Conservation (phyloP, 2,888 invertebrate genomes). For the Plagodis pulveraria region DNA sequence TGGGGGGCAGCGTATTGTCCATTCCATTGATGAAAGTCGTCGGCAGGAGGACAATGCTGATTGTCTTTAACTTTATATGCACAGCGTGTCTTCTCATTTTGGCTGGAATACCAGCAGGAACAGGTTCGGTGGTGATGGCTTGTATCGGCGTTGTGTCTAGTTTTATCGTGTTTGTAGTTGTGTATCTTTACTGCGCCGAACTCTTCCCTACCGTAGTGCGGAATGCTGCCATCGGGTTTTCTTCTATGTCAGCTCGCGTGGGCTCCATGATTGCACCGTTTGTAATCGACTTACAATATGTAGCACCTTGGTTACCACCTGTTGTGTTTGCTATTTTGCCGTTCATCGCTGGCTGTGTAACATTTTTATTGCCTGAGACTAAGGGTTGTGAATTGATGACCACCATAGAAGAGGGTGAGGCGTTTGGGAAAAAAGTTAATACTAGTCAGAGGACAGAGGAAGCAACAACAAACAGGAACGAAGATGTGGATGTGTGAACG, state of each 20-base stretch:
- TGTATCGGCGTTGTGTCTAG: slow-evolving; percentile 91
- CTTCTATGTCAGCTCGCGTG: slow-evolving; percentile 94
- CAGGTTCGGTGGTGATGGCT: slow-evolving; percentile 85
- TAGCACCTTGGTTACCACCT: slow-evolving; percentile 87
- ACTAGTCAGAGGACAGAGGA: not conserved
- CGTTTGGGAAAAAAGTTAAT: slow-evolving; percentile 63
- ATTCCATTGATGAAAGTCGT: slow-evolving; percentile 87
- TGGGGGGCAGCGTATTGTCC: slow-evolving; percentile 85
- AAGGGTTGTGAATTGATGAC: slow-evolving; percentile 90
- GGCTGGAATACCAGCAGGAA: slow-evolving; percentile 77
- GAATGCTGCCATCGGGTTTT: slow-evolving; percentile 94
- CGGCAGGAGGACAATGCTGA: slow-evolving; percentile 88
- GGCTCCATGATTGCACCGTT: slow-evolving; percentile 95
- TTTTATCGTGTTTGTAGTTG: slow-evolving; percentile 93
- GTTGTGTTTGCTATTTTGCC: slow-evolving; percentile 89
- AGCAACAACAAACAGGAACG: too few relatives aligned
- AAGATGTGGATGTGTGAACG: too few relatives aligned
- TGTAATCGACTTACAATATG: slow-evolving; percentile 85
- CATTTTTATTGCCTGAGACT: slow-evolving; percentile 90
- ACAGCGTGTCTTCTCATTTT: slow-evolving; percentile 86
- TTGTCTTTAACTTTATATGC: slow-evolving; percentile 86
- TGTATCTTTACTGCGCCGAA: slow-evolving; percentile 94
- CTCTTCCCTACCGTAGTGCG: slow-evolving; percentile 95
- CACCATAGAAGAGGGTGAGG: slow-evolving; percentile 92
- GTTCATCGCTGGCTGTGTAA: slow-evolving; percentile 80